A percentile compares a stretch with the other conserved stretches of the same genome.
phyloP scores from a whole-genome alignment of 2,888 invertebrate species.

The Ectemnius lituratus region DNA sequence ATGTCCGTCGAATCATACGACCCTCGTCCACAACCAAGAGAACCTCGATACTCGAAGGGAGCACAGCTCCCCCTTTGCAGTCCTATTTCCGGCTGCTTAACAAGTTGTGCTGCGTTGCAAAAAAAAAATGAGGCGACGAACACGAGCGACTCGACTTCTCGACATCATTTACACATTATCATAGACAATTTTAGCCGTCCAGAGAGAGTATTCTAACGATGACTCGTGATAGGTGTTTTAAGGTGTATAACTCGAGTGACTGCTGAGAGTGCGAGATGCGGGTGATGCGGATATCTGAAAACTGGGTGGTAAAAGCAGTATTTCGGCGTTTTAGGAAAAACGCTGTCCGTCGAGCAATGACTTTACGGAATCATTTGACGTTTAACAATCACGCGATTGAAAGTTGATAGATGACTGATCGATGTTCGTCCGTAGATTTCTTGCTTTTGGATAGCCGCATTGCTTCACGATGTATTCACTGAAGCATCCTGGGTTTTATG shows the following conservation, averaged over 20 bases:
- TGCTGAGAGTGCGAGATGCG: slow-evolving; percentile 55
- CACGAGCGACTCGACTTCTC: slow-evolving; percentile 42
- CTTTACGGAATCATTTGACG: no score
- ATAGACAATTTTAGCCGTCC: slow-evolving; percentile 59
- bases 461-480: slow-evolving; percentile 46
- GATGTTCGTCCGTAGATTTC: no score
- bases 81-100: no score
- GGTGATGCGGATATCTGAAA: slow-evolving; percentile 56
- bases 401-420: no score
- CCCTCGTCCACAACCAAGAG: background rate
- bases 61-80: background rate
- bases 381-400: no score
- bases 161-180: slow-evolving; percentile 33
- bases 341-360: background rate
- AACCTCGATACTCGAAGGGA: slow-evolving; percentile 2
- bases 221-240: slow-evolving; percentile 46
- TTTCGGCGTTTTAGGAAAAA: background rate
- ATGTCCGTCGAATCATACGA: slow-evolving; percentile 9
- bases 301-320: background rate
- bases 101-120: no score
- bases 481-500: slow-evolving; percentile 47
- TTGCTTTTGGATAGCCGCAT: slow-evolving; percentile 57
- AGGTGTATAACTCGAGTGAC: slow-evolving; percentile 51
- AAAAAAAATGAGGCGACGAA: slow-evolving; percentile 15
- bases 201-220: slow-evolving; percentile 52